phyloP scores from a whole-genome alignment of 2,888 invertebrate genomes.

The Thymelicus lineola region DNA sequence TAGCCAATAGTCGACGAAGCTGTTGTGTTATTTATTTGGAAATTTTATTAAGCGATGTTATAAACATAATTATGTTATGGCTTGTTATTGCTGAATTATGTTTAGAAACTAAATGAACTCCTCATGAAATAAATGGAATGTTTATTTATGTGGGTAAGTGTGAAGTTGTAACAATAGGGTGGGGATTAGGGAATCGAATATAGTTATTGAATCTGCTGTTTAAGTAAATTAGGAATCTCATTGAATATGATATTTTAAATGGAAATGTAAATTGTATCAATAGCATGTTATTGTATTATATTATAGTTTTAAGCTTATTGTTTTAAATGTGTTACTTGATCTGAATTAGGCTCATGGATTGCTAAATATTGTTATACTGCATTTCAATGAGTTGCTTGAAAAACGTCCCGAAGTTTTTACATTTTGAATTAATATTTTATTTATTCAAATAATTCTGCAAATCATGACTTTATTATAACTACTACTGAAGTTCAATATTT shows the following conservation, averaged over 20 bases:
- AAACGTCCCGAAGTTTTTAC: background rate
- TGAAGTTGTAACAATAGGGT: constrained; percentile 28
- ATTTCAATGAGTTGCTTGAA: constrained; percentile 41
- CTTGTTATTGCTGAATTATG: constrained; percentile 49
- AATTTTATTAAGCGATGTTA: constrained; percentile 74
- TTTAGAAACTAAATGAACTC: constrained; percentile 40
- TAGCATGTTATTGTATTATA: constrained; percentile 15
- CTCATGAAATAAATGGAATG: constrained; percentile 38
- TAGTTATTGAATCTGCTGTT: constrained; percentile 40
- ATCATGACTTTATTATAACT: background rate
- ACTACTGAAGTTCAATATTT: too few relatives aligned
- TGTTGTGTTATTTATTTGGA: constrained; percentile 73
- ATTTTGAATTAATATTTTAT: background rate
- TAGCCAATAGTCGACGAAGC: constrained; percentile 59
- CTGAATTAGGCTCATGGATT: constrained; percentile 20
- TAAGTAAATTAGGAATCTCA: constrained; percentile 34
- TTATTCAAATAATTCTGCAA: background rate
- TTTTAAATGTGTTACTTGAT: constrained; percentile 24
- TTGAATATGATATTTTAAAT: constrained; percentile 10
- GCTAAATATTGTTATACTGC: background rate
- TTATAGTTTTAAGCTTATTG: constrained; percentile 21
- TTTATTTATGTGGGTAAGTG: constrained; percentile 44
- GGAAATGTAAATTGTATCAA: constrained; percentile 15
- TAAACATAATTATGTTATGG: constrained; percentile 53
- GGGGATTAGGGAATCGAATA: constrained; percentile 12